phyloP scores from a whole-genome alignment of 2,113 vertebrate genomes.

The Callocephalon fimbriatum region DNA sequence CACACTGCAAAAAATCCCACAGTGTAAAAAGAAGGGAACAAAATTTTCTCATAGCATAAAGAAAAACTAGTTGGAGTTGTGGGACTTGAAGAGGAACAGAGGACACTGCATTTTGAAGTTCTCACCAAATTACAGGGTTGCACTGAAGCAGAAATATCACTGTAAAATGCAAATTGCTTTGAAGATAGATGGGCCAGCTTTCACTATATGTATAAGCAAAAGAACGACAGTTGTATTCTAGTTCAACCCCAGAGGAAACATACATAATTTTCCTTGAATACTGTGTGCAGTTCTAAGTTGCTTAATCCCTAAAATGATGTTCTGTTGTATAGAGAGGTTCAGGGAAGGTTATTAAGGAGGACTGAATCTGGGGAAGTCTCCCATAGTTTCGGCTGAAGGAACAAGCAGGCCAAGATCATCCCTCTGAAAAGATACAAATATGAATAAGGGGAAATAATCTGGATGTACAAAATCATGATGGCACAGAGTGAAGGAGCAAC shows the following conservation, averaged over 20 bases:
- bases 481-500: background rate
- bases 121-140: background rate
- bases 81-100: background rate
- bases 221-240: background rate
- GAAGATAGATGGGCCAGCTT: background rate
- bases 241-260: background rate
- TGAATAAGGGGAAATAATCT: background rate
- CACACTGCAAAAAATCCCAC: background rate
- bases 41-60: background rate
- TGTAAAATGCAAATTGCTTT: background rate
- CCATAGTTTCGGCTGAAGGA: background rate
- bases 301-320: background rate
- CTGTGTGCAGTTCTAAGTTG: background rate
- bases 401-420: background rate
- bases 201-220: background rate
- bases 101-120: background rate
- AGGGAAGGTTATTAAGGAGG: background rate
- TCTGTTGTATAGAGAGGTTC: background rate
- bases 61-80: background rate
- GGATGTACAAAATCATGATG: background rate
- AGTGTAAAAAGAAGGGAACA: background rate
- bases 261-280: background rate
- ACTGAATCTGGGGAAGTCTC: background rate
- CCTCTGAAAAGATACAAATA: background rate
- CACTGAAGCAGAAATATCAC: background rate